Percentiles rank a stretch among this genome's conserved stretches.
phyloP scores from a whole-genome alignment of 2,797 vertebrate species.

The Decapterus maruadsi region DNA sequence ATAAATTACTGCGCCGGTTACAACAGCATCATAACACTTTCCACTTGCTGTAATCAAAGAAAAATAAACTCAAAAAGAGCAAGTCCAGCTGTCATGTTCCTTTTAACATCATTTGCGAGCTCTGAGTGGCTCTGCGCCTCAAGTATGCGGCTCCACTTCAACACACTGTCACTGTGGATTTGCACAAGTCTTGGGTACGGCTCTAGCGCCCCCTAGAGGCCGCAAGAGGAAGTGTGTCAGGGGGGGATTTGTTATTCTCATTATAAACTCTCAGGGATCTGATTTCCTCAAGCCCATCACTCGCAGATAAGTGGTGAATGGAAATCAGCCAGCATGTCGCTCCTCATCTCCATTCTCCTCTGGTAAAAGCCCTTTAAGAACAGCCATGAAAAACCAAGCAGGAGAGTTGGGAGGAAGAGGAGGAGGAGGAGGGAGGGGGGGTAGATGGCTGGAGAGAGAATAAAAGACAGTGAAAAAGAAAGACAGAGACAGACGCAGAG shows the following conservation, averaged over 20 bases:
- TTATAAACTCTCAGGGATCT: conserved; percentile 78
- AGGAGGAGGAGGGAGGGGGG: background rate
- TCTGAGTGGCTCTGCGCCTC: conserved; percentile 29
- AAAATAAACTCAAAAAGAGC: conserved; percentile 58
- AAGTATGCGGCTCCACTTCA: conserved; percentile 18
- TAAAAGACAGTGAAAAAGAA: conserved; percentile 50
- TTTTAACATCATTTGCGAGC: conserved; percentile 56
- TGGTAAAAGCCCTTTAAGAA: conserved; percentile 69
- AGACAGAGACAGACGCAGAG: conserved; percentile 48
- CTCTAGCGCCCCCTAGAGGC: conserved; percentile 73
- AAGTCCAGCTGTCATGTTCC: conserved; percentile 60
- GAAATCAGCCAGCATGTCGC: conserved; percentile 78
- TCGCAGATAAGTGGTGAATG: conserved; percentile 79
- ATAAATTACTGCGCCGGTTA: conserved; percentile 59
- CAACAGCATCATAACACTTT: conserved; percentile 67
- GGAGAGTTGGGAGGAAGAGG: conserved; percentile 27
- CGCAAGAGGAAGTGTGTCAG: conserved; percentile 7
- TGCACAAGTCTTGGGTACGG: conserved; percentile 23
- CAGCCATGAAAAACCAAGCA: conserved; percentile 61
- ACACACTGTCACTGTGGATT: conserved; percentile 11
- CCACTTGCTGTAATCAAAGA: conserved; percentile 70
- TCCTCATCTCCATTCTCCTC: conserved; percentile 72
- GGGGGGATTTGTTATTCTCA: conserved; percentile 73
- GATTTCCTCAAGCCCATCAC: conserved; percentile 77
- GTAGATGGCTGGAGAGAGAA: conserved; percentile 27